Evolutionary conservation across 37 sponge, comb jelly and placozoan genomes (phyloP), one percentile per base, ranked within the genome.

Genomic region (Corticium candelabrum): DNA sequence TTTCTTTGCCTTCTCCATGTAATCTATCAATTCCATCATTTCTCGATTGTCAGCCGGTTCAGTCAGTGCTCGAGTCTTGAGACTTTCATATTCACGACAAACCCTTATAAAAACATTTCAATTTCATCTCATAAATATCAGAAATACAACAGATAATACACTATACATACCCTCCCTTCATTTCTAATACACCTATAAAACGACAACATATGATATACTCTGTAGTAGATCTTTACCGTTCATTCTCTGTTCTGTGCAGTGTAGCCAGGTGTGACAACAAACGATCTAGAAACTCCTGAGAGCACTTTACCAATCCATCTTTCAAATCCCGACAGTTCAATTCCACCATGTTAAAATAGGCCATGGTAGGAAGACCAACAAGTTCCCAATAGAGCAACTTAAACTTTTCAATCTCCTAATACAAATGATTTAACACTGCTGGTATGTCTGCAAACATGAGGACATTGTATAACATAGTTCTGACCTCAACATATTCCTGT

Each of bases 251-350:
- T 3, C 73, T 50, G 78, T 95, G 94, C 2, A 68, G 41, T 0
- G 76, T 37, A 38, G 88, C 92, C 34, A 95, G 77, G 2, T 78
- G 57, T 15, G 78, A 40, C 27, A 89, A 79, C 34, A 95, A 69
- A 7, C 21, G 41, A 15, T 56, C 56, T 15, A 78, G 68, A 35
- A 79, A 77, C 3, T 40, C 56, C 40, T 83, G 36, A 1, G 90
- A 87, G 2, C 72, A n/a, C 2, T 1, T 37, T 1, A 37, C 38
- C 33, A 95, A 80, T 0, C 96, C 90, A 21, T 35, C 72, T 50
- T 95, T 95, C 71, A 93, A 83, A 72, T 92, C 83, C 74, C 82
- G 78, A 62, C 96, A 95, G 69, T 95, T 89, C 78, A 95, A 40
- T 0, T 35, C 80, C 37, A 92, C 75, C 94, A 95, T 92, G 71